Conservation (phyloP, 2,888 invertebrate species). For the Tetranychus piercei region DNA sequence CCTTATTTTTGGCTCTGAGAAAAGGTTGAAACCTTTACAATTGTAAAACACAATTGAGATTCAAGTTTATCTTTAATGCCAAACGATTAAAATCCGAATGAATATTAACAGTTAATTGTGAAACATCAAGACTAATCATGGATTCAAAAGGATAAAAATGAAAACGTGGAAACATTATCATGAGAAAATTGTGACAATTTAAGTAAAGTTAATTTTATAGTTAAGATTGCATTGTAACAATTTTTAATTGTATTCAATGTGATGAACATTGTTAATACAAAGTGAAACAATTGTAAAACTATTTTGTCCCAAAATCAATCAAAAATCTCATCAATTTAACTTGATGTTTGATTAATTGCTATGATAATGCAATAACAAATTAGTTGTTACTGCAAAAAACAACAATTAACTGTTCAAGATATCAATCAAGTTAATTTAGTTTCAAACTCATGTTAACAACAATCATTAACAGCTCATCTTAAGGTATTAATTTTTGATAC, state of each 20-base stretch:
- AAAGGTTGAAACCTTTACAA: too few relatives aligned
- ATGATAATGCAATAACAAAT: not conserved
- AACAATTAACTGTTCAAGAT: not conserved
- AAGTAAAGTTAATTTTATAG: too few relatives aligned
- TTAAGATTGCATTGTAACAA: not conserved
- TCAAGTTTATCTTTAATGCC: too few relatives aligned
- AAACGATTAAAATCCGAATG: too few relatives aligned
- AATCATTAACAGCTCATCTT: not conserved
- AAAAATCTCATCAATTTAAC: not conserved
- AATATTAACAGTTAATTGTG: too few relatives aligned
- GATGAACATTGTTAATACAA: not conserved
- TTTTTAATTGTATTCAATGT: not conserved
- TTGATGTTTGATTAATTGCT: not conserved
- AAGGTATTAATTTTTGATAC: not conserved
- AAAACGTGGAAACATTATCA: too few relatives aligned
- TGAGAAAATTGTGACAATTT: too few relatives aligned
- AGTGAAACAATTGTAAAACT: not conserved
- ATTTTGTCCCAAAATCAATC: too few relatives aligned
- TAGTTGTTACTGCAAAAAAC: not conserved
- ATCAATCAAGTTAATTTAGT: not conserved
- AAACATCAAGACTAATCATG: too few relatives aligned
- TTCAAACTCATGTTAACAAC: not conserved
- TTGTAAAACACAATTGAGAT: too few relatives aligned
- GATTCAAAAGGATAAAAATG: too few relatives aligned
- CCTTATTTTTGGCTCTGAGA: too few relatives aligned